A percentile compares a stretch with the other conserved stretches of the same genome.
phyloP scores from a whole-genome alignment of 2,888 invertebrate species.

The Phortica magna region DNA sequence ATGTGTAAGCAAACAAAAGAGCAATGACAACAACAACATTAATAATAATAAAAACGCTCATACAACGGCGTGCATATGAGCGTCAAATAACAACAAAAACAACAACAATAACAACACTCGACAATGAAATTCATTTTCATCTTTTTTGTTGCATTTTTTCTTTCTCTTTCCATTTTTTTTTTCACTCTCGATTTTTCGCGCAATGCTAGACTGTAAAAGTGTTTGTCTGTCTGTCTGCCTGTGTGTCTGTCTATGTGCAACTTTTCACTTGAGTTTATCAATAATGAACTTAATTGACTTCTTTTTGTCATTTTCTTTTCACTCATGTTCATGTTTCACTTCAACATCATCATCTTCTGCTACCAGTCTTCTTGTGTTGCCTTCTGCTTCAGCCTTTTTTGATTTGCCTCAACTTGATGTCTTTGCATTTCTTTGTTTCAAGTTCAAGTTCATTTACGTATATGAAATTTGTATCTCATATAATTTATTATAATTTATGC shows the following conservation, averaged over 20 bases:
- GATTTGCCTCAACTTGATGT: background rate
- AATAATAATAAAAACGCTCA: background rate
- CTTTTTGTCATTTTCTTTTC: background rate
- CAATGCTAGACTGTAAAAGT: background rate
- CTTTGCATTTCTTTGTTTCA: conserved; percentile 43
- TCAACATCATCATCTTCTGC: too few relatives aligned
- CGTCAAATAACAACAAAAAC: background rate
- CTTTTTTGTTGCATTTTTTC: background rate
- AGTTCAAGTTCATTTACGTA: conserved; percentile 64
- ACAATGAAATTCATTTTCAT: background rate
- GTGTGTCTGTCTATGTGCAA: background rate
- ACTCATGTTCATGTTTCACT: too few relatives aligned
- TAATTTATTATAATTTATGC: conserved; percentile 66
- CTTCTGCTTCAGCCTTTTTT: background rate
- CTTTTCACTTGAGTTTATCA: conserved; percentile 3
- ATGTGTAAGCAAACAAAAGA: background rate
- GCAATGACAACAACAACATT: background rate
- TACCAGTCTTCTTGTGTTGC: background rate
- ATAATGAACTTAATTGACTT: conserved; percentile 25
- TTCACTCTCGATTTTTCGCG: conserved; percentile 3
- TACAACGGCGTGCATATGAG: background rate
- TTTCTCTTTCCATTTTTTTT: background rate
- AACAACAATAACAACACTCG: background rate
- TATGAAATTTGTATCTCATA: conserved; percentile 31
- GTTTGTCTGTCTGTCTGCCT: background rate